A percentile compares a stretch with the other conserved stretches of the same genome.
phyloP scores from a whole-genome alignment of 1,140 invertebrate genomes.

The Drosophila novamexicana region DNA sequence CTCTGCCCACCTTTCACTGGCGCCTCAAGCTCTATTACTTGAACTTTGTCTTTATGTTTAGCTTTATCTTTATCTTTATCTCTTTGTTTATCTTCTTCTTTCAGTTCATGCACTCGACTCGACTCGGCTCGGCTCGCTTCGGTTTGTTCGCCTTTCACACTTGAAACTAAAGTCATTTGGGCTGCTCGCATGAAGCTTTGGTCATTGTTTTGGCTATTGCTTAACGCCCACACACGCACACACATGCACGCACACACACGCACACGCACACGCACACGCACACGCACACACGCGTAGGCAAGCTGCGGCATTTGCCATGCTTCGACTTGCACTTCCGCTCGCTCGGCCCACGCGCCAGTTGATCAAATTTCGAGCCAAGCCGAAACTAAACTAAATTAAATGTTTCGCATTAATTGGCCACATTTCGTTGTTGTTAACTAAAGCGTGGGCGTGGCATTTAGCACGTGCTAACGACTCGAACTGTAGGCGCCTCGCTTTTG shows the following conservation, averaged over 20 bases:
- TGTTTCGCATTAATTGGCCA: background rate
- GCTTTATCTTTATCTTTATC: background rate
- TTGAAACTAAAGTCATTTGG: background rate
- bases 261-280: background rate
- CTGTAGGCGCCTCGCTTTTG: constrained; percentile 7
- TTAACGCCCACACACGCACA: background rate
- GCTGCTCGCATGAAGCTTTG: background rate
- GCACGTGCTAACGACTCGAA: constrained; percentile 38
- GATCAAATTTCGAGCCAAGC: background rate
- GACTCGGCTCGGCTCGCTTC: too few species aligned
- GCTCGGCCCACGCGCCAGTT: background rate
- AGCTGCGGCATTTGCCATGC: constrained; percentile 2
- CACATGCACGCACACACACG: background rate
- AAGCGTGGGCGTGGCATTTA: constrained; percentile 6
- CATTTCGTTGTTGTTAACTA: background rate
- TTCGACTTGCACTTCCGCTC: constrained; percentile 21
- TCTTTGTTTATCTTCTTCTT: background rate
- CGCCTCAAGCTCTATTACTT: too few species aligned
- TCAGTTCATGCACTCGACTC: too few species aligned
- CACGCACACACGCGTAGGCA: background rate
- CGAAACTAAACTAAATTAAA: background rate
- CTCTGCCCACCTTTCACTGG: background rate
- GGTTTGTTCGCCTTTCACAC: background rate
- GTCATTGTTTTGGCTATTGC: constrained; percentile 3
- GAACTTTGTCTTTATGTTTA: too few species aligned